Conservation (phyloP, 2,113 vertebrate genomes). For the Zosterops lateralis region DNA sequence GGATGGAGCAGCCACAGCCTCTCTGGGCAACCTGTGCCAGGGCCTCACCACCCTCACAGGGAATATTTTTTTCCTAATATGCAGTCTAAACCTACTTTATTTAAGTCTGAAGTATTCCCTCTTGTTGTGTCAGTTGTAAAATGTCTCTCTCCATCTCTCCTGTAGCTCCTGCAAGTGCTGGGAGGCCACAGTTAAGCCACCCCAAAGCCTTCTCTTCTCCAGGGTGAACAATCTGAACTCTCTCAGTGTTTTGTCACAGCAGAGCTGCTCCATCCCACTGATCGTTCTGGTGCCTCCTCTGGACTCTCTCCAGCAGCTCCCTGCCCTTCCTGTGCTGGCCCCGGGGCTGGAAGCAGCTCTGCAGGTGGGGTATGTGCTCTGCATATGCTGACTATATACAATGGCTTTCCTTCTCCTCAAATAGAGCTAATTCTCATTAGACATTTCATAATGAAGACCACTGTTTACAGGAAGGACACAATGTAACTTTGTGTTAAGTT, state of each 20-base stretch:
- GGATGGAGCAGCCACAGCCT: background rate
- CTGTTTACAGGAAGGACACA: background rate
- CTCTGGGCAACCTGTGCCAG: background rate
- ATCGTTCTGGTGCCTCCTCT: background rate
- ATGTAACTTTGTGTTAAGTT: background rate
- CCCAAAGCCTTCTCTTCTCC: background rate
- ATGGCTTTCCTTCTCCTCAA: background rate
- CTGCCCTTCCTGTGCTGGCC: background rate
- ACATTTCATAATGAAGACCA: background rate
- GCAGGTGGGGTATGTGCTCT: background rate
- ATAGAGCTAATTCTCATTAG: background rate
- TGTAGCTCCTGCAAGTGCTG: background rate
- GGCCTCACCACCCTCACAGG: background rate
- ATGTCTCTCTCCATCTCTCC: background rate
- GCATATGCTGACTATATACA: too few species aligned
- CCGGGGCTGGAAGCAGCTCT: background rate
- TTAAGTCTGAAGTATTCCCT: background rate
- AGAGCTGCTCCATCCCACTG: background rate
- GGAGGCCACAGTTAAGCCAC: too few species aligned
- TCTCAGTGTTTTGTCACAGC: background rate
- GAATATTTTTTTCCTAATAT: background rate
- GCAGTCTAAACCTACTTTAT: background rate
- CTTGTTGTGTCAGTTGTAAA: fast-evolving
- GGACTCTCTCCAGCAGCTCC: background rate
- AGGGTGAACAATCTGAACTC: background rate